These are phyloP conservation scores for Cyclophora punctaria DNA, from an alignment of 2,888 invertebrate species.

Conservation along the genomic window DNA sequence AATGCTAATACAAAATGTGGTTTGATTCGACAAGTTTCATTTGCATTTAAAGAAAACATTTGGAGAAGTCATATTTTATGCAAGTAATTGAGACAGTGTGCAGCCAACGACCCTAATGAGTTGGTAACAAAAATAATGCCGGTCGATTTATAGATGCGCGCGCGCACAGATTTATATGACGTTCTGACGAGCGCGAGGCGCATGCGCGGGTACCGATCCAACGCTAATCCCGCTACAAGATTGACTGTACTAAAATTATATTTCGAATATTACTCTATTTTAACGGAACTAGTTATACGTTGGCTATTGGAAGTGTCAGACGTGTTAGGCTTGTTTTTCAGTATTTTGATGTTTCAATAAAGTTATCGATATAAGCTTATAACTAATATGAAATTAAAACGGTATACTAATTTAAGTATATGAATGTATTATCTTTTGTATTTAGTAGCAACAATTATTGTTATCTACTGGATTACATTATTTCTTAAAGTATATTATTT, in stretches of 20 bases:
- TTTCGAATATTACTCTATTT: neutral
- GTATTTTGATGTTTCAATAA: too few relatives aligned
- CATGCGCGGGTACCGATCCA: conserved; percentile 37
- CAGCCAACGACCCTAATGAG: conserved; percentile 74
- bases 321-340: too few relatives aligned
- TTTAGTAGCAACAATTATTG: too few relatives aligned
- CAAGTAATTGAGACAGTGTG: conserved; percentile 65
- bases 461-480: too few relatives aligned
- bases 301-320: too few relatives aligned
- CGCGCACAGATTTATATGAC: conserved; percentile 67
- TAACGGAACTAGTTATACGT: too few relatives aligned
- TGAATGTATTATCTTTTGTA: too few relatives aligned
- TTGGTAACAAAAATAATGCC: conserved; percentile 72
- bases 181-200: conserved; percentile 23
- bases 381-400: too few relatives aligned
- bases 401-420: too few relatives aligned
- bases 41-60: conserved; percentile 49
- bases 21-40: conserved; percentile 45
- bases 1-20: conserved; percentile 25
- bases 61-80: conserved; percentile 52
- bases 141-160: conserved; percentile 68
- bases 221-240: conserved; percentile 61
- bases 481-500: too few relatives aligned
- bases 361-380: too few relatives aligned
- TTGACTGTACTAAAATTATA: conserved; percentile 26